phyloP scores from a whole-genome alignment of 2,888 invertebrate species.

The Muscina levida region DNA sequence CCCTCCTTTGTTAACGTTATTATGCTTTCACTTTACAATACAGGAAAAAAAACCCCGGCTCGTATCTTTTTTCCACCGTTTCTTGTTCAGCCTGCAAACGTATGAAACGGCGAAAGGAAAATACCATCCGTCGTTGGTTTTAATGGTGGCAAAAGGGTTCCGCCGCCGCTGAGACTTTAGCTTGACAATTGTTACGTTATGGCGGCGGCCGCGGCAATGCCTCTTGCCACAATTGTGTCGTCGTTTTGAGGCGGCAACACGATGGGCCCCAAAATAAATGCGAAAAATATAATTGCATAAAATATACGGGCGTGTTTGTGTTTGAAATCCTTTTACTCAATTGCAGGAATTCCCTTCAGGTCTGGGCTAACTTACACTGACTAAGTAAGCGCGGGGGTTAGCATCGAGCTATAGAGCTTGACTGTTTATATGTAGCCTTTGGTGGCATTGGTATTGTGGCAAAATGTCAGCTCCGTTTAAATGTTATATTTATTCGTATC shows the following conservation, averaged over 20 bases:
- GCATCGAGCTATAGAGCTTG: not conserved
- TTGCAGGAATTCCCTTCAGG: not conserved
- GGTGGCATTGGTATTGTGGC: conserved; percentile 38
- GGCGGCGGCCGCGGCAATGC: no score
- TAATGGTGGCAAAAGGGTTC: not conserved
- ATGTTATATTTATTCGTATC: conserved; percentile 49
- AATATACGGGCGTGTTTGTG: conserved; percentile 57
- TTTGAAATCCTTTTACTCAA: conserved; percentile 33
- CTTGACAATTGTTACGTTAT: conserved; percentile 54
- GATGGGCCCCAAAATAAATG: conserved; percentile 14
- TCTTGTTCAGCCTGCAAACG: conserved; percentile 2
- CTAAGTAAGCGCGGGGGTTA: not conserved
- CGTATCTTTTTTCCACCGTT: conserved; percentile 20
- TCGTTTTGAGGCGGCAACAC: not conserved
- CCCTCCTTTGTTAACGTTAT: conserved; percentile 19
- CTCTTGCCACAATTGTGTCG: conserved; percentile 1
- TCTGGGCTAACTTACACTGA: conserved; percentile 2
- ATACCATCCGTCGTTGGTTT: not conserved
- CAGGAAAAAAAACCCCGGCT: no score
- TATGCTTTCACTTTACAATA: conserved; percentile 18
- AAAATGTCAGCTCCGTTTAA: conserved; percentile 59
- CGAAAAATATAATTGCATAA: conserved; percentile 52
- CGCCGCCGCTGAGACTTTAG: conserved; percentile 16
- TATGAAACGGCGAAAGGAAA: not conserved
- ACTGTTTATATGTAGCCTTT: conserved; percentile 3